These are phyloP conservation scores for Odontesthes bonariensis DNA, from an alignment of 2,113 vertebrate genomes.

Conservation along the genomic window DNA sequence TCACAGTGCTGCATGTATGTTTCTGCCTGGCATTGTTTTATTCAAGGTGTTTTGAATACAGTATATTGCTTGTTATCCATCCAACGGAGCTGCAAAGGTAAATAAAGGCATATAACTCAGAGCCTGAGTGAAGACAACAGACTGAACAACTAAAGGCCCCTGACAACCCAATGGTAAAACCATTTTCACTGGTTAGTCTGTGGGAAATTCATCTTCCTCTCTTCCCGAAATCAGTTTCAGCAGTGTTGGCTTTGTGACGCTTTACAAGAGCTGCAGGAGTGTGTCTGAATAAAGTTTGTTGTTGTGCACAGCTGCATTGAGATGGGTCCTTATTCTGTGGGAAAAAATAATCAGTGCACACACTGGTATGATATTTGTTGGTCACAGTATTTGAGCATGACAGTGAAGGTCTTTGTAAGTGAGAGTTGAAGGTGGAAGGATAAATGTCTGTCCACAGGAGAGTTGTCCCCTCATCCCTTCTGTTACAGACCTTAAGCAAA, in stretches of 20 bases:
- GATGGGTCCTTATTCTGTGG: conserved; percentile 37
- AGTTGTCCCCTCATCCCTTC: conserved; percentile 69
- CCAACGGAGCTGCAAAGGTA: neutral
- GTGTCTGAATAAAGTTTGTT: conserved; percentile 56
- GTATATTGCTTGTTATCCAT: neutral
- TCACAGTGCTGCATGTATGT: neutral
- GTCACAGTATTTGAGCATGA: neutral
- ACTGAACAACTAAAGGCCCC: neutral
- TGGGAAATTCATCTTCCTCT: conserved; percentile 46
- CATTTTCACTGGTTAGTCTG: conserved; percentile 16
- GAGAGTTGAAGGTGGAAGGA: conserved; percentile 35
- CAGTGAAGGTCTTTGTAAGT: neutral
- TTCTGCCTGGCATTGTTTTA: neutral
- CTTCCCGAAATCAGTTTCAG: conserved; percentile 14
- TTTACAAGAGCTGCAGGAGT: conserved; percentile 63
- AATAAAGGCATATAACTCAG: neutral
- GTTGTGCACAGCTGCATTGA: neutral
- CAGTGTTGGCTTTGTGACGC: conserved; percentile 64
- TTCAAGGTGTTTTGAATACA: neutral
- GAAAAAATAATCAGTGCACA: neutral
- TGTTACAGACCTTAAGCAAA: conserved; percentile 67
- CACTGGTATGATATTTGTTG: neutral
- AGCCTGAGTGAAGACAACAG: neutral
- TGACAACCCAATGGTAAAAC: conserved; percentile 8
- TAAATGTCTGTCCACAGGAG: conserved; percentile 64